phyloP scores from a whole-genome alignment of 1,140 invertebrate genomes.

The Saxidomus purpurata region DNA sequence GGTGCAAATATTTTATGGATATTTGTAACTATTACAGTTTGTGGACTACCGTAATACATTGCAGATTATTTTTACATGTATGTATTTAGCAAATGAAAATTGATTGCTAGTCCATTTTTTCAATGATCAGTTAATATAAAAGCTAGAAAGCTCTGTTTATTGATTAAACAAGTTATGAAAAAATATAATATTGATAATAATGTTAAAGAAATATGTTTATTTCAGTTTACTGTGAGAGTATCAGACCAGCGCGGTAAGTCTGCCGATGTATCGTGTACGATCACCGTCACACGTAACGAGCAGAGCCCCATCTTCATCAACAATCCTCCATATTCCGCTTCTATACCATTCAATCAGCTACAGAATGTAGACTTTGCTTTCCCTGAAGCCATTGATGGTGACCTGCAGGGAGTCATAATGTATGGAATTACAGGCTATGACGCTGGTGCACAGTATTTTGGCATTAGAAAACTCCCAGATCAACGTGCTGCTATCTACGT shows the following conservation, averaged over 20 bases:
- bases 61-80: no score
- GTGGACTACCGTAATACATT: no score
- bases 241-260: constrained; percentile 45
- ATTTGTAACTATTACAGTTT: no score
- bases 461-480: constrained; percentile 55
- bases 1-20: no score
- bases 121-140: no score
- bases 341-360: constrained; percentile 64
- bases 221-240: constrained; percentile 65
- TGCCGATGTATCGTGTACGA: constrained; percentile 69
- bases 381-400: constrained; percentile 91
- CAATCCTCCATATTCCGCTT: constrained; percentile 56
- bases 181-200: no score
- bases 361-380: constrained; percentile 33
- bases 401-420: constrained; percentile 86
- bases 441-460: constrained; percentile 77
- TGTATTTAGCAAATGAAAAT: no score
- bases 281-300: constrained; percentile 82
- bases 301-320: constrained; percentile 92
- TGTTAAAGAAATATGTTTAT: not conserved
- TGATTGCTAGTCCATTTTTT: no score
- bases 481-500: constrained; percentile 51
- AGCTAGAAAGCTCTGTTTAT: no score
- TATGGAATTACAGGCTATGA: constrained; percentile 79
- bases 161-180: no score